Evolutionary conservation across 2,888 invertebrate species (phyloP).

Genomic region (Disparrhopalites patrizii): DNA sequence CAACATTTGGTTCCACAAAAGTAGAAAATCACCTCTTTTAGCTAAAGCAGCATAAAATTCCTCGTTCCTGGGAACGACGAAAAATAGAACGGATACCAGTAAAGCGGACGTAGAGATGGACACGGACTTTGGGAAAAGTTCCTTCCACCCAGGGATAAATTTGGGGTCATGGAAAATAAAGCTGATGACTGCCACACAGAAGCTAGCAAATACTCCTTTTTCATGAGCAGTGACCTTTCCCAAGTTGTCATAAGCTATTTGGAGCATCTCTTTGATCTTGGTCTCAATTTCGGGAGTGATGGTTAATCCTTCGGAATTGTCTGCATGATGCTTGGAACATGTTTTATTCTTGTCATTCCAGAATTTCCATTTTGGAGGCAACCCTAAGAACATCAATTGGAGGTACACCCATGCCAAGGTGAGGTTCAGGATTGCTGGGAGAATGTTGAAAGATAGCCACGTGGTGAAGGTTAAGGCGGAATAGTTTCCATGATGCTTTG

Average conservation of each 20-base stretch:
- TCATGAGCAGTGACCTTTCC: conserved; percentile 61
- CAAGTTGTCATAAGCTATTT: conserved; percentile 34
- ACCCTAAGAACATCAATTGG: conserved; percentile 34
- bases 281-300: conserved; percentile 29
- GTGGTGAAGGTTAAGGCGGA: conserved; percentile 41
- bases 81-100: conserved; percentile 76
- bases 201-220: conserved; percentile 64
- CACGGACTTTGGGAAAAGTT: conserved; percentile 57
- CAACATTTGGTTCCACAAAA: too few relatives aligned
- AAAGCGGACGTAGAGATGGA: conserved; percentile 58
- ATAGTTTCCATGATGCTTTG: conserved; percentile 40
- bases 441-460: conserved; percentile 44
- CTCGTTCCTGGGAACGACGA: conserved; percentile 71
- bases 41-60: conserved; percentile 29
- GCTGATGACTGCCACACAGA: conserved; percentile 71
- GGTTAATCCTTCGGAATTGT: neutral
- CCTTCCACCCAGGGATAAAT: conserved; percentile 82
- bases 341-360: conserved; percentile 24
- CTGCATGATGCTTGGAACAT: too few relatives aligned
- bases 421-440: conserved; percentile 39
- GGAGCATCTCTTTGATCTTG: conserved; percentile 32
- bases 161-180: conserved; percentile 88
- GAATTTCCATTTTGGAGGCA: conserved; percentile 33
- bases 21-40: conserved; percentile 9
- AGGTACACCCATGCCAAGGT: conserved; percentile 44